Conservation (phyloP, 2,113 vertebrate species). For the Cinclus mexicanus region DNA sequence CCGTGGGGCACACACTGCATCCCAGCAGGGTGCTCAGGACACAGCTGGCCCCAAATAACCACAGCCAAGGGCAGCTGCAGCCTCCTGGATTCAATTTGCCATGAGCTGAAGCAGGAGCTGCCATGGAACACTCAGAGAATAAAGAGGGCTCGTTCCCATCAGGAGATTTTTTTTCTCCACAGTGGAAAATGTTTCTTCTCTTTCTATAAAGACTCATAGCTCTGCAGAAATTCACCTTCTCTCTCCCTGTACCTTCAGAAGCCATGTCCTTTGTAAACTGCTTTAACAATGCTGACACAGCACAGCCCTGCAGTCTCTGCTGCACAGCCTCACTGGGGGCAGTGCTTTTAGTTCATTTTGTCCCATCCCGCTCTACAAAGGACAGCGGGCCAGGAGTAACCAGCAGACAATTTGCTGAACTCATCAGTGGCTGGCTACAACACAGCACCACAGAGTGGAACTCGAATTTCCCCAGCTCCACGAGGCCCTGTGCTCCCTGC, state of each 20-base stretch:
- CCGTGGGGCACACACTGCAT: not conserved
- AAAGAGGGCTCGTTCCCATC: not conserved
- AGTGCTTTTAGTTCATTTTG: not conserved
- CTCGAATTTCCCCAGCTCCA: not conserved
- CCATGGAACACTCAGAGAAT: not conserved
- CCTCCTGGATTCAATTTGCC: not conserved
- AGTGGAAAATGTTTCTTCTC: not conserved
- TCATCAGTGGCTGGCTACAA: not conserved
- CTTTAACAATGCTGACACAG: no score
- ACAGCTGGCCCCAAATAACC: not conserved
- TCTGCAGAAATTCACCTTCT: not conserved
- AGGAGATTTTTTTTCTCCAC: not conserved
- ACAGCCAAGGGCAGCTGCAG: not conserved
- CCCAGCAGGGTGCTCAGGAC: not conserved
- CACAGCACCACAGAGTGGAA: accelerated
- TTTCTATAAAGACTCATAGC: not conserved
- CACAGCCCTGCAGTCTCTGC: not conserved
- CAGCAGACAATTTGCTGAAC: not conserved
- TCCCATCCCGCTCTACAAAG: not conserved
- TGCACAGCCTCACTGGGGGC: not conserved
- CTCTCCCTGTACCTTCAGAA: not conserved
- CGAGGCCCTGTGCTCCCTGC: not conserved
- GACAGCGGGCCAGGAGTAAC: not conserved
- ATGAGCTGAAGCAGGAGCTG: not conserved
- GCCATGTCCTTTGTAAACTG: not conserved